A percentile compares a stretch with the other conserved stretches of the same genome.
Evolutionary conservation across 2,888 invertebrate genomes (phyloP).

Genomic region (Psylliodes chrysocephalus): DNA sequence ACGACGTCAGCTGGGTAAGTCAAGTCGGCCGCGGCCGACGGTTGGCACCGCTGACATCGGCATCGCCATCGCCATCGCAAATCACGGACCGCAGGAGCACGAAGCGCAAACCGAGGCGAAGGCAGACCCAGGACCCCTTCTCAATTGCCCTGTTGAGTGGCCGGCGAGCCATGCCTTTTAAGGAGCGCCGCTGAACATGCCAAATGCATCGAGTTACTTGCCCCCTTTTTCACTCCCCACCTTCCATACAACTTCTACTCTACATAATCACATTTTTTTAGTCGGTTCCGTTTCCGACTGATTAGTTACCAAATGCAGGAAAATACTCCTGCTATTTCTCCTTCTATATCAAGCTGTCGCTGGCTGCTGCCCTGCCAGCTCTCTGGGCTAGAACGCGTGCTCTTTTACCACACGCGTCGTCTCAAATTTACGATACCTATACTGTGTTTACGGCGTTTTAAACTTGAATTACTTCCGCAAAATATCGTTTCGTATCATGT

Average conservation of each 20-base stretch:
- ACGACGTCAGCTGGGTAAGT: too few relatives aligned
- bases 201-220: constrained; percentile 60
- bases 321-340: constrained; percentile 22
- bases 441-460: constrained; percentile 16
- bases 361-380: neutral
- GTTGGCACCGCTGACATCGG: neutral
- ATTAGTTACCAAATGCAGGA: constrained; percentile 38
- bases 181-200: constrained; percentile 64
- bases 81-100: constrained; percentile 7
- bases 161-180: constrained; percentile 57
- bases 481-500: constrained; percentile 6
- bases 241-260: constrained; percentile 35
- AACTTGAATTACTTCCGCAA: constrained; percentile 19
- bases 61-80: too few relatives aligned
- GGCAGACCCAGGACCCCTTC: constrained; percentile 58
- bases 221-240: constrained; percentile 42
- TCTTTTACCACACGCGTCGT: constrained; percentile 24
- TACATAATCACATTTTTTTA: constrained; percentile 42
- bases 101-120: constrained; percentile 33
- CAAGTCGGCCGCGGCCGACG: neutral
- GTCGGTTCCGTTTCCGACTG: constrained; percentile 42
- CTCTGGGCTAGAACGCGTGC: neutral
- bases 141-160: constrained; percentile 58
- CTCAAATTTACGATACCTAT: too few relatives aligned
- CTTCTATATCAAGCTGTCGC: constrained; percentile 1